Evolutionary conservation across 2,797 vertebrate species (phyloP).

Genomic region (Potorous gilbertii): DNA sequence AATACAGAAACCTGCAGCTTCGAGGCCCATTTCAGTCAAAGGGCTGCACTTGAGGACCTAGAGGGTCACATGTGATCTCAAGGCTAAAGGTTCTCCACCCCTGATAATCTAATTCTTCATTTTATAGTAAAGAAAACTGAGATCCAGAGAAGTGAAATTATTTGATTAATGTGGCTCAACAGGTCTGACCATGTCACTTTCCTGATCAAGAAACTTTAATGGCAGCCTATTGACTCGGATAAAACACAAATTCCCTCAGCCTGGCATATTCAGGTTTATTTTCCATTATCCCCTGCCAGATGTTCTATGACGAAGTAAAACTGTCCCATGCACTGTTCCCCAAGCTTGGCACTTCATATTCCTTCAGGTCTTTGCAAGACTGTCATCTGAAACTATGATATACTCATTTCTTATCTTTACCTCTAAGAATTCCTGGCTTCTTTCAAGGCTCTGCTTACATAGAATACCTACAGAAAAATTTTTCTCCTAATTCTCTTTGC

Average conservation of each 20-base stretch:
- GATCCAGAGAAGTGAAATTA: background rate
- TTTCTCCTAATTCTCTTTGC: background rate
- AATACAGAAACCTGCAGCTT: background rate
- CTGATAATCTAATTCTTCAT: background rate
- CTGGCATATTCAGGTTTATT: background rate
- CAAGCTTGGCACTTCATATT: background rate
- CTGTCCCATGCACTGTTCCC: background rate
- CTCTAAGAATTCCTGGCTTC: background rate
- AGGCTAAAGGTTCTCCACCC: too few species aligned
- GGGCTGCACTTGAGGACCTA: too few species aligned
- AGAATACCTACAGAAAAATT: background rate
- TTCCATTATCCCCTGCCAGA: background rate
- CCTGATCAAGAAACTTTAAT: background rate
- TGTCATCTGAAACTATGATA: background rate
- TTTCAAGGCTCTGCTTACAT: background rate
- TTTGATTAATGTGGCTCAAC: background rate
- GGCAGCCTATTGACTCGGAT: background rate
- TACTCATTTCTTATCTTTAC: background rate
- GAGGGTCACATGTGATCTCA: too few species aligned
- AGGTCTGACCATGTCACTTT: background rate
- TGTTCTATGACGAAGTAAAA: background rate
- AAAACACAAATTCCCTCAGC: background rate
- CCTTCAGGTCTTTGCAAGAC: background rate
- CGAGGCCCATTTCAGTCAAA: too few species aligned
- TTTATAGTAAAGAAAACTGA: background rate